phyloP scores from a whole-genome alignment of 1,140 invertebrate genomes.

The Procambarus virginalis region DNA sequence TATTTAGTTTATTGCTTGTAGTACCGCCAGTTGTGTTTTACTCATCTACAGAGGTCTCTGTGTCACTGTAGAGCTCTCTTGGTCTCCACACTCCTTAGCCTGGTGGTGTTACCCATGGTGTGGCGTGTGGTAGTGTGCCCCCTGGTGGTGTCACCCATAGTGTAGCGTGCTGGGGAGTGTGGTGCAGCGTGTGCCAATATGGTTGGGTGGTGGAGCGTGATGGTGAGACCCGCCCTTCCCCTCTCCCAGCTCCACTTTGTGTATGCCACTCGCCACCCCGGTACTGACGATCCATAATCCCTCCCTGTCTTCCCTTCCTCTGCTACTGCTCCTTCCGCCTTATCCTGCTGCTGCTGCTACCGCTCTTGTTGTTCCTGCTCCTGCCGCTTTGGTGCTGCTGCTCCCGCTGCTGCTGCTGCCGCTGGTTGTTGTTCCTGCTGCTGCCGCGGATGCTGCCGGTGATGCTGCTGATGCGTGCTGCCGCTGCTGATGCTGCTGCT shows the following conservation, averaged over 20 bases:
- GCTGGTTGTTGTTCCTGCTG: too few relatives aligned
- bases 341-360: neutral
- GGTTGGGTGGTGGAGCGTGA: neutral
- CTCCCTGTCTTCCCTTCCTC: slow-evolving; percentile 36
- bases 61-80: too few relatives aligned
- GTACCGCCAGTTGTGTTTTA: too few relatives aligned
- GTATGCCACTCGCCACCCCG: slow-evolving; percentile 35
- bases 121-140: too few relatives aligned
- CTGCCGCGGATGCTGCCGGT: neutral
- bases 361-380: neutral
- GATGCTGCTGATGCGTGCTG: slow-evolving; percentile 9
- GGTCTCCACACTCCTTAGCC: too few relatives aligned
- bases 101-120: too few relatives aligned
- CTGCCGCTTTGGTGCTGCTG: neutral
- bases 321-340: neutral
- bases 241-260: slow-evolving; percentile 38
- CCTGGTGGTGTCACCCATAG: too few relatives aligned
- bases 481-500: slow-evolving; percentile 1
- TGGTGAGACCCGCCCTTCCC: slow-evolving; percentile 4
- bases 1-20: too few relatives aligned
- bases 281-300: slow-evolving; percentile 53
- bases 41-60: too few relatives aligned
- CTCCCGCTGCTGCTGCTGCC: neutral
- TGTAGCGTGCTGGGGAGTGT: too few relatives aligned
- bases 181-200: neutral